Percentiles rank a stretch among this genome's conserved stretches.
Evolutionary conservation across 37 sponge, comb jelly and placozoan genomes (phyloP).

Genomic region (Oopsacas minuta): DNA sequence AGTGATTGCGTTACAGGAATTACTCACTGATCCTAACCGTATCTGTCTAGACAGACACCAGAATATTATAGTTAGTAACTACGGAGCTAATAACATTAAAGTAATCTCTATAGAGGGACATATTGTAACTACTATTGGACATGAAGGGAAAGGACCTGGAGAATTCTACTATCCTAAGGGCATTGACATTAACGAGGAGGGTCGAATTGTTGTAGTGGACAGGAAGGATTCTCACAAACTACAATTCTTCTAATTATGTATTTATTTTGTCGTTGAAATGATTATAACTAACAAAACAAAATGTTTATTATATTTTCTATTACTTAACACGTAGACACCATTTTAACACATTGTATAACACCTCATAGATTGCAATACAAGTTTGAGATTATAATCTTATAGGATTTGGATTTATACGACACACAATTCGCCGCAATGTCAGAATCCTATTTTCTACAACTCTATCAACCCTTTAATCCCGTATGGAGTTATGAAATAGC

Average conservation of each 20-base stretch:
- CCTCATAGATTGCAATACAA: no score
- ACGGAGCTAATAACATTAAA: neutral
- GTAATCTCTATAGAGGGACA: neutral
- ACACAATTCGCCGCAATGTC: neutral
- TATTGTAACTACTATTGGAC: neutral
- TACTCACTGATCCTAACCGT: neutral
- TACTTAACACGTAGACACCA: no score
- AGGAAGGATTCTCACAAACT: neutral
- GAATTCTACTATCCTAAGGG: neutral
- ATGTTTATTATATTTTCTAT: no score
- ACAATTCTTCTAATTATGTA: neutral
- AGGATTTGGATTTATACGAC: slow-evolving; percentile 1
- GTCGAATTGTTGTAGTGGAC: neutral
- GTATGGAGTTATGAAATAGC: neutral
- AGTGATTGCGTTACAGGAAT: neutral
- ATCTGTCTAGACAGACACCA: neutral
- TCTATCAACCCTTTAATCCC: neutral
- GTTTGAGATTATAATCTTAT: no score
- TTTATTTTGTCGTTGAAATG: no score
- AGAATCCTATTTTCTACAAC: neutral
- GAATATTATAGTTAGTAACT: neutral
- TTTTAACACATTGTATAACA: no score
- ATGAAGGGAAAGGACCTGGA: neutral
- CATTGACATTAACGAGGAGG: neutral
- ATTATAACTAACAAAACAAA: no score